Base-by-base conservation (phyloP, 2,888 invertebrate species). In the Bombylius major region DNA sequence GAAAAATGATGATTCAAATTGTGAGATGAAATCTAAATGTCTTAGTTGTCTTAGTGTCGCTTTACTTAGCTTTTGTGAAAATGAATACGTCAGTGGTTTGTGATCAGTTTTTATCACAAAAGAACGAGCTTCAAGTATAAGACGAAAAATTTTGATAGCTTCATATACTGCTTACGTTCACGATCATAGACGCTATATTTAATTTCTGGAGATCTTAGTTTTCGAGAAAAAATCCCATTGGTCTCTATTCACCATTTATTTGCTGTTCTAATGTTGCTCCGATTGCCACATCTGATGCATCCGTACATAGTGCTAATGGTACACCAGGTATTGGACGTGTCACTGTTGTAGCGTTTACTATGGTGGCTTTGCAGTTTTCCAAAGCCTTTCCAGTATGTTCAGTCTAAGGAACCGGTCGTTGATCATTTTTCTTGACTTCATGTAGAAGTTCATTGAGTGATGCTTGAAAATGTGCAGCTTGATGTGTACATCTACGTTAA, bases 101-200 rank as follows among this genome's bases (percentile, higher is more conserved):
- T 58, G 59, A 46, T 59, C 59, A 9, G 58, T 56, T 7, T 47
- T 46, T n/a, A 59, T 58, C 7, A 42, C 47, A 51, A 56, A 59
- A 32, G 50, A 31, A 34, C 58, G 50, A n/a, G 51, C 54, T 33
- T 59, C 56, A n/a, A 58, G 44, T 36, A 57, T 58, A 55, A 61
- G 58, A 36, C 53, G 56, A 45, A 58, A 60, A 44, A 53, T 36
- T 46, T 50, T 58, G 44, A 58, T 55, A 5, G 60, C 48, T 64
- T 63, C 1, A 72, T 70, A 73, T 1, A 71, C 67, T 0, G 69
- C 70, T 5, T 71, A 60, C 0, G 63, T 60, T 71, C 70, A 12
- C 69, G 42, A 56, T 75, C 71, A 58, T 70, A 72, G 4, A 65
- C 57, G 47, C 62, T 59, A 47, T 71, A 73, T 8, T 67, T 45